Base-by-base conservation (phyloP, 1,140 invertebrate genomes). In the Ceratina calcarata region DNA sequence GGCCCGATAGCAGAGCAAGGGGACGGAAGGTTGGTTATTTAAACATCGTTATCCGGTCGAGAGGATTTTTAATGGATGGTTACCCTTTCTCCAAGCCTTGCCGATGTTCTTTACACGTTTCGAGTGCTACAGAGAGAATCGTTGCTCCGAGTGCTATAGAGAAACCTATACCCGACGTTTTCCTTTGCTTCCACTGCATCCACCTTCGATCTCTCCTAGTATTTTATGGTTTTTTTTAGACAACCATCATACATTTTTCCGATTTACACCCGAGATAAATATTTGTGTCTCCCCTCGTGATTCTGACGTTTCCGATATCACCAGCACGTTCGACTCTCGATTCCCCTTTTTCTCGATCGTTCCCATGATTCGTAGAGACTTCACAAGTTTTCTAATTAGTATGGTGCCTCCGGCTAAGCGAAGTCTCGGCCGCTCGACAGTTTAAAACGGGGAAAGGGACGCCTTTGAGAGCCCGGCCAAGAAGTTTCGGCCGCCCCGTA, bases 321-420 rank as follows among this genome's bases (percentile, higher is more conserved):
- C 16, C 49, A 22, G 6, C 65, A 13, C 66, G n/a, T n/a, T 16
- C 15, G 7, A 24, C 45, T 67, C 65, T 45, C 55, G 49, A 58
- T 74, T 70, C 60, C 16, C 51, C 69, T 53, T 70, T 71, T 58
- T 53, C 78, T 37, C 67, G 78, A 82, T 86, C 80, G 60, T 85
- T 67, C 66, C 71, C 69, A 81, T 67, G 60, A 70, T 78, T 67
- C 80, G 67, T 15, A 51, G 65, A 71, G 77, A 84, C 84, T 83
- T 84, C 62, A 78, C 76, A 89, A 90, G 87, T 90, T 90, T 89
- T 88, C 88, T 90, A 90, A 90, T 90, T 90, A 90, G 88, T 86
- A 87, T 84, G 79, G 86, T 83, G 85, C 77, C 84, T 82, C 69
- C 62, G 85, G 82, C 49, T 82, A 83, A 80, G 55, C 75, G 55